Evolutionary conservation across 1,140 invertebrate genomes (phyloP), one percentile per base, ranked within the genome.

Genomic region (Philopotamus ludificatus): DNA sequence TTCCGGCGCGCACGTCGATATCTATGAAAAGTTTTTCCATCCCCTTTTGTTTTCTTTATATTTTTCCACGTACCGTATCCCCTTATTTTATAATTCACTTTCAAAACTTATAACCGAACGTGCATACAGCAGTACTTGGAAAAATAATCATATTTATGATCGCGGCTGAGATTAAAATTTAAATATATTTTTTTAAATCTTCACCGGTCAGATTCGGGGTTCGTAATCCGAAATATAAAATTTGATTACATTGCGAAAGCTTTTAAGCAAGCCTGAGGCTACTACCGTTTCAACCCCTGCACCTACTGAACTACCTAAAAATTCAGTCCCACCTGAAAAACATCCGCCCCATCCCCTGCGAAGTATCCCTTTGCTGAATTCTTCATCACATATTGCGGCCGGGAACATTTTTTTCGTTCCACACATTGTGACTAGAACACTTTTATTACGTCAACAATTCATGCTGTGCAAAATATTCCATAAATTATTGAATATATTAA

Each of bases 161-260:
- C 54, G 39, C 20, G 28, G 21, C 15, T 25, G 8, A 25, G 47
- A 20, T 21, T n/a, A n/a, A n/a, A n/a, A n/a, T n/a, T n/a, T n/a
- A n/a, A n/a, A n/a, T n/a, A n/a, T n/a, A n/a, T n/a, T n/a, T n/a
- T n/a, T n/a, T n/a, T n/a, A n/a, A n/a, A n/a, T n/a, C n/a, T n/a
- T n/a, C n/a, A n/a, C n/a, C n/a, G n/a, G n/a, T n/a, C n/a, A n/a
- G n/a, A n/a, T n/a, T n/a, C n/a, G n/a, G n/a, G n/a, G n/a, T n/a
- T n/a, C n/a, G n/a, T n/a, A n/a, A n/a, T n/a, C 22, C 57, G 61
- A 67, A 57, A 63, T 42, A 51, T 55, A 15, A 67, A 67, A 67
- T 63, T 59, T 63, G 66, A 67, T 67, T 67, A 63, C 51, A 18
- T 16, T 39, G 54, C 51, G 63, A 67, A 67, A 67, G 66, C 66